Conservation (phyloP, 1,140 invertebrate species). For the Phocides pigmalion region DNA sequence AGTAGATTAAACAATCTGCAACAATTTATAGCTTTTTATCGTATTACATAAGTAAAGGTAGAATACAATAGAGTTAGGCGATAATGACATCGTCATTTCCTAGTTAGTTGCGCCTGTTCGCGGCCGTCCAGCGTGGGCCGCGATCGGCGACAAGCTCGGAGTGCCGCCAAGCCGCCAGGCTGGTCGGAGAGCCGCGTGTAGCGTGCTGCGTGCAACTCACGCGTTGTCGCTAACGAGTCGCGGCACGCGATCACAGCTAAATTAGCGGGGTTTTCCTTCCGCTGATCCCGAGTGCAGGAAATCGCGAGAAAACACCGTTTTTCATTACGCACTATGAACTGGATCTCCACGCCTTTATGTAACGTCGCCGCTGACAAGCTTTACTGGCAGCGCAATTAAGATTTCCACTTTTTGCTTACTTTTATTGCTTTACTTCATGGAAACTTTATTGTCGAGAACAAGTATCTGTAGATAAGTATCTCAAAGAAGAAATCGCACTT, state of each 20-base stretch:
- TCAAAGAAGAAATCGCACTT: constrained; percentile 78
- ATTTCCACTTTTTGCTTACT: constrained; percentile 80
- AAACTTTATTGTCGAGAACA: constrained; percentile 80
- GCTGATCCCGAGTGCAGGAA: constrained; percentile 68
- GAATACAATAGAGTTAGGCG: constrained; percentile 55
- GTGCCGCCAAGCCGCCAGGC: no score
- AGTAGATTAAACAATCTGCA: constrained; percentile 66
- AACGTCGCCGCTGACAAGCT: constrained; percentile 71
- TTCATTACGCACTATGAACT: constrained; percentile 72
- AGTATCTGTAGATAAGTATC: constrained; percentile 76
- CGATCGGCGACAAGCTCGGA: constrained; percentile 49
- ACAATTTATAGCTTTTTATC: constrained; percentile 75
- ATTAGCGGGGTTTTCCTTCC: constrained; percentile 79
- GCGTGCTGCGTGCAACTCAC: constrained; percentile 42
- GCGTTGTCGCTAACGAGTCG: constrained; percentile 59
- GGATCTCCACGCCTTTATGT: constrained; percentile 77
- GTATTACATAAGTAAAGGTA: constrained; percentile 61
- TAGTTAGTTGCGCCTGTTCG: constrained; percentile 42
- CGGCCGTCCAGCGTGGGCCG: constrained; percentile 48
- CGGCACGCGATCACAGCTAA: constrained; percentile 67
- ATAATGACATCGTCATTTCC: constrained; percentile 62
- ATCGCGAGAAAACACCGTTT: constrained; percentile 78
- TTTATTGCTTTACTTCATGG: constrained; percentile 81
- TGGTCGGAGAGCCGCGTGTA: constrained; percentile 40
- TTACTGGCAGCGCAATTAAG: constrained; percentile 76